Base-by-base conservation (phyloP, 92 coral and sea anemone genomes). In the Epizoanthus rinbou region DNA sequence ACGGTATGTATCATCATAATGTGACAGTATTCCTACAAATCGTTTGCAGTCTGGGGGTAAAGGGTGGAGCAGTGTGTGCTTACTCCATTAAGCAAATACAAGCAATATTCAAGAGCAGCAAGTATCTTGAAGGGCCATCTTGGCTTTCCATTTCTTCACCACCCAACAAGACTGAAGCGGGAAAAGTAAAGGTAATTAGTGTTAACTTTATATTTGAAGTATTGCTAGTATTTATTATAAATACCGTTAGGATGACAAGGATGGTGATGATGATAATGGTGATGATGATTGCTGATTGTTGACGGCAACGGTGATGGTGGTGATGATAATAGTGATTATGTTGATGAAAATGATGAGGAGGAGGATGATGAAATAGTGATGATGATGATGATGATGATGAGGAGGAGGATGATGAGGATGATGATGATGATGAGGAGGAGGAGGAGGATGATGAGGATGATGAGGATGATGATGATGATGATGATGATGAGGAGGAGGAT, bases 21-120 rank as follows among this genome's bases (percentile, higher is more conserved):
- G 54, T 47, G 8, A 47, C 54, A 10, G 43, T 7, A 10, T 47
- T 47, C 54, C 14, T 47, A 47, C 15, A 10, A 47, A 47, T 47
- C 54, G 2, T 47, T 1, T 47, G 54, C 39, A 78, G 82, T 21
- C 15, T 62, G 15, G 82, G 71, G 24, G 70, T 22, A 69, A 78
- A 41, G 47, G 33, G 70, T 7, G 82, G 57, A 22, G 82, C 82
- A 60, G 82, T 78, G 16, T 78, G 82, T 5, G 18, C 28, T 7
- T 78, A 60, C 64, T 78, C 82, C 28, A 15, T 62, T 8, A 78
- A 43, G 70, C 43, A 78, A 18, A 41, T 78, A 5, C 56, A 78
- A 37, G 63, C 70, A 15, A 57, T 59, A 9, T 78, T 78, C 71
- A 21, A 62, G 58, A 43, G 19, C 7, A 78, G 82, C 25, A 59